These are phyloP conservation scores for Amphipyra tragopoginis DNA, from an alignment of 2,888 invertebrate species.

Conservation along the genomic window DNA sequence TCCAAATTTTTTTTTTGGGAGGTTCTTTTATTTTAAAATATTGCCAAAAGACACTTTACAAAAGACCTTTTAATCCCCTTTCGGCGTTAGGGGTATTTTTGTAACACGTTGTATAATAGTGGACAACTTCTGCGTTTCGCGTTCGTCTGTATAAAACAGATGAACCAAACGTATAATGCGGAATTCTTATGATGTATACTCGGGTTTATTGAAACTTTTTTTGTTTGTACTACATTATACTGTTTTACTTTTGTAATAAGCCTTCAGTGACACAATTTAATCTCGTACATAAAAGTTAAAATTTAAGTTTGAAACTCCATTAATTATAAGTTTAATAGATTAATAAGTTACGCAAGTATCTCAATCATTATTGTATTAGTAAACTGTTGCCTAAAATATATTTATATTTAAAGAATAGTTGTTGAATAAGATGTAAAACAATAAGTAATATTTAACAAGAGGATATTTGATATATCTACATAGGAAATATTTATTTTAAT, in stretches of 20 bases:
- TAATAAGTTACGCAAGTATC: constrained; percentile 31
- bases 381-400: constrained; percentile 59
- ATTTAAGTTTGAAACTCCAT: constrained; percentile 33
- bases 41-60: too few relatives aligned
- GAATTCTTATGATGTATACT: constrained; percentile 20
- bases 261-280: too few relatives aligned
- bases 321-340: constrained; percentile 24
- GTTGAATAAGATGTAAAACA: constrained; percentile 46
- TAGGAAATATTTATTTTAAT: constrained; percentile 50
- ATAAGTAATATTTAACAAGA: constrained; percentile 34
- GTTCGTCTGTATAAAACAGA: neutral
- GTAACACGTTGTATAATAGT: too few relatives aligned
- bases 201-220: neutral
- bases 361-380: constrained; percentile 48
- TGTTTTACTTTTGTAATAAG: too few relatives aligned
- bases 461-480: constrained; percentile 39
- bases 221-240: too few relatives aligned
- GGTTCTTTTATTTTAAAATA: too few relatives aligned
- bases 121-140: neutral
- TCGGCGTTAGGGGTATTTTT: too few relatives aligned
- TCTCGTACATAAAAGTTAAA: neutral
- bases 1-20: too few relatives aligned
- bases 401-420: constrained; percentile 40
- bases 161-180: neutral
- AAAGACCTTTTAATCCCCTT: too few relatives aligned